Conservation (phyloP, 2,888 invertebrate genomes). For the Pterobdella sp. region DNA sequence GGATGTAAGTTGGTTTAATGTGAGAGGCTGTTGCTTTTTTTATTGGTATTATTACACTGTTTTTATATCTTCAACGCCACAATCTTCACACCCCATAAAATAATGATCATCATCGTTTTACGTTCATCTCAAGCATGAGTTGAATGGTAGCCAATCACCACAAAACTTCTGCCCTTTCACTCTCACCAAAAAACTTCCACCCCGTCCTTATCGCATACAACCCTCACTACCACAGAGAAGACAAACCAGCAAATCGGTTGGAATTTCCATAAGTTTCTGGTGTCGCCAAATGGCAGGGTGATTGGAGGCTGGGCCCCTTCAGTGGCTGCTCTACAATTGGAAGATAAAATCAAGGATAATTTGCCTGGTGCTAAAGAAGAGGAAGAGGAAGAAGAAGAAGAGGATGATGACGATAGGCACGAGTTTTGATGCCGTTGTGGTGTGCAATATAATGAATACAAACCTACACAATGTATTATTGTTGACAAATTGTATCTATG, state of each 20-base stretch:
- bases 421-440: too few species aligned
- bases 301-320: slow-evolving; percentile 52
- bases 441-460: too few species aligned
- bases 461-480: too few species aligned
- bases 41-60: neutral
- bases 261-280: slow-evolving; percentile 57
- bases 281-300: slow-evolving; percentile 52
- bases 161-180: too few species aligned
- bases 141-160: too few species aligned
- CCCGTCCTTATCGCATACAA: neutral
- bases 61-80: neutral
- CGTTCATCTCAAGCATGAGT: too few species aligned
- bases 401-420: too few species aligned
- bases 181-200: neutral
- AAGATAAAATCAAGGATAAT: slow-evolving; percentile 23
- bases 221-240: slow-evolving; percentile 39
- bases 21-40: neutral
- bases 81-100: neutral
- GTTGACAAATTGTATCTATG: too few species aligned
- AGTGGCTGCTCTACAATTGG: slow-evolving; percentile 37
- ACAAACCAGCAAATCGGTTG: slow-evolving; percentile 50
- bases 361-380: neutral
- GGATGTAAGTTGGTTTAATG: neutral
- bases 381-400: too few species aligned
- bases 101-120: neutral